Base-by-base conservation (phyloP, 2,113 vertebrate species). In the Silurus asotus region DNA sequence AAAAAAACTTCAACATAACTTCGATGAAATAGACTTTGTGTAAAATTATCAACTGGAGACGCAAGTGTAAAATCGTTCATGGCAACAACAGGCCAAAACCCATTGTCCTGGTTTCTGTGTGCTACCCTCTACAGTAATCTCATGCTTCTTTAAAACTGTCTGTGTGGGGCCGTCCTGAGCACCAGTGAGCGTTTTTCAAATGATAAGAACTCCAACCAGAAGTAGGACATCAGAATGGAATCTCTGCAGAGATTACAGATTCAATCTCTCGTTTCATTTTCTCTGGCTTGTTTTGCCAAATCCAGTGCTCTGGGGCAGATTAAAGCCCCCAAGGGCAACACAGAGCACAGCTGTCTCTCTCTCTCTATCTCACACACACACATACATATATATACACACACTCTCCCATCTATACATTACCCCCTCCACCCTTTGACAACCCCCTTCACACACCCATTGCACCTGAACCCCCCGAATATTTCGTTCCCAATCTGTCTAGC, bases 271-370 rank as follows among this genome's bases (percentile, higher is more conserved):
- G 79, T 56, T 77, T 88, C 77, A 89, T 77, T 84, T 87, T 86
- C 58, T 70, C 48, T 78, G 61, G 85, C 85, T 84, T 91, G 91
- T 92, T 92, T 92, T 64, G 9, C 81, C 65, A 85, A 81, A 83
- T 80, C 86, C 79, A 56, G 45, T 83, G 75, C 83, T 83, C 75
- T 6, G 53, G 72, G 70, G 84, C 59, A 84, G 67, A 75, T 70
- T 80, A 77, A 59, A 25, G 51, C 86, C 82, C 89, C 85, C 25
- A 28, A 59, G 89, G 88, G 88, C 45, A 69, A 58, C 79, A 78
- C 45, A 89, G 81, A 88, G 23, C 90, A 89, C 94, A 94, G 92
- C 92, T 94, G 93, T 83, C 90, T 79, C 84, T 89, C 90, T 58
- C 89, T 88, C 87, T 87, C 53, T 75, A 17, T 17, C 7, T 45